phyloP scores from a whole-genome alignment of 2,113 vertebrate species.

The Amphiprion ocellaris region DNA sequence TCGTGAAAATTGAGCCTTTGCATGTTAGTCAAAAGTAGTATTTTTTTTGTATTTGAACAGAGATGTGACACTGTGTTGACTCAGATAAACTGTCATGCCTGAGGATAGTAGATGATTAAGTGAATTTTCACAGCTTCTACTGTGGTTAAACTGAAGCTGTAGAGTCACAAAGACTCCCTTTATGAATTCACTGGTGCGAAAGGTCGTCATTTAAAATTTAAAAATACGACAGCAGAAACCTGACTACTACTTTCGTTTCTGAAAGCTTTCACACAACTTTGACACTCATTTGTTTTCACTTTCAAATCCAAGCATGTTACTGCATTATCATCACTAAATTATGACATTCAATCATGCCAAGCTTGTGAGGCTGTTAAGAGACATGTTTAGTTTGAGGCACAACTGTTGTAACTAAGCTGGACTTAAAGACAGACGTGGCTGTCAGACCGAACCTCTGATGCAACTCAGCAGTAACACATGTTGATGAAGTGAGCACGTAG shows the following conservation, averaged over 20 bases:
- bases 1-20: accelerated
- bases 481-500: constrained; percentile 4
- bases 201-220: neutral
- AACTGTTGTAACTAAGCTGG: neutral
- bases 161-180: neutral
- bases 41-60: no score
- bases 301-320: neutral
- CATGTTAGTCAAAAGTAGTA: no score
- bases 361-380: neutral
- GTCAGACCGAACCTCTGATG: constrained; percentile 19
- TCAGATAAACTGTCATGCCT: neutral
- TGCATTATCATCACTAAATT: neutral
- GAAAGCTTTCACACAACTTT: neutral
- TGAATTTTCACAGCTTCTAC: neutral
- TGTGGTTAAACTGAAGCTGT: neutral
- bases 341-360: no score
- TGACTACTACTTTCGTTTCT: neutral
- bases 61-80: no score
- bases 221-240: neutral
- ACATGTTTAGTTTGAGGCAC: neutral
- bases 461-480: constrained; percentile 26
- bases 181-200: neutral
- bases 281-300: neutral
- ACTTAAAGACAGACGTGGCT: neutral
- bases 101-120: neutral